Evolutionary conservation across 2,888 invertebrate species (phyloP).

Genomic region (Venusia cambrica): DNA sequence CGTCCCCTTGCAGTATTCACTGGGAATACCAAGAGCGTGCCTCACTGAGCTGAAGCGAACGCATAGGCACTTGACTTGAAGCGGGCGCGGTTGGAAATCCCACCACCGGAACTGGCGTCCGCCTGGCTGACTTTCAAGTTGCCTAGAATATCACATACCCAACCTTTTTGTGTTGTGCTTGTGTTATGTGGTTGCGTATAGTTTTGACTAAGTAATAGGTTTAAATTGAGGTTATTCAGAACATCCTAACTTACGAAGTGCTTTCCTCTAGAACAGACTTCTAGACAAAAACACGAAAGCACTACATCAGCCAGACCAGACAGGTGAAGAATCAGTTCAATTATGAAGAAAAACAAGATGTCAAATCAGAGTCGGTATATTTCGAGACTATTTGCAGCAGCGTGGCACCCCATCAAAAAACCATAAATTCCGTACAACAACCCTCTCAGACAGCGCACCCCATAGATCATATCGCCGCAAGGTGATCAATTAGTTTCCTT

Average conservation of each 20-base stretch:
- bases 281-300: too few species aligned
- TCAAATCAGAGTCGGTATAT: too few species aligned
- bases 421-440: constrained; percentile 39
- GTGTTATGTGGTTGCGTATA: too few species aligned
- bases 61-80: constrained; percentile 35
- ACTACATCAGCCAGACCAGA: too few species aligned
- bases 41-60: constrained; percentile 33
- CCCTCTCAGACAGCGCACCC: constrained; percentile 41
- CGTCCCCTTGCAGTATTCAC: constrained; percentile 68
- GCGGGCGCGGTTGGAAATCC: constrained; percentile 59
- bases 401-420: constrained; percentile 44
- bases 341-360: too few species aligned
- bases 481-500: constrained; percentile 62
- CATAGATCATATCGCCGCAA: constrained; percentile 55
- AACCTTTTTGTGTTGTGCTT: too few species aligned
- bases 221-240: too few species aligned
- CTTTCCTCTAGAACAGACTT: too few species aligned
- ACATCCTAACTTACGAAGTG: too few species aligned
- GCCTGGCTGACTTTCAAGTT: constrained; percentile 46
- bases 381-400: constrained; percentile 38
- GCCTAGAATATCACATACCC: too few species aligned
- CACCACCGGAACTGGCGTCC: constrained; percentile 52
- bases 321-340: too few species aligned
- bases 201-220: too few species aligned
- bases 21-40: constrained; percentile 72